These are phyloP conservation scores for Malurus melanocephalus DNA, from an alignment of 2,113 vertebrate genomes.

Conservation along the genomic window DNA sequence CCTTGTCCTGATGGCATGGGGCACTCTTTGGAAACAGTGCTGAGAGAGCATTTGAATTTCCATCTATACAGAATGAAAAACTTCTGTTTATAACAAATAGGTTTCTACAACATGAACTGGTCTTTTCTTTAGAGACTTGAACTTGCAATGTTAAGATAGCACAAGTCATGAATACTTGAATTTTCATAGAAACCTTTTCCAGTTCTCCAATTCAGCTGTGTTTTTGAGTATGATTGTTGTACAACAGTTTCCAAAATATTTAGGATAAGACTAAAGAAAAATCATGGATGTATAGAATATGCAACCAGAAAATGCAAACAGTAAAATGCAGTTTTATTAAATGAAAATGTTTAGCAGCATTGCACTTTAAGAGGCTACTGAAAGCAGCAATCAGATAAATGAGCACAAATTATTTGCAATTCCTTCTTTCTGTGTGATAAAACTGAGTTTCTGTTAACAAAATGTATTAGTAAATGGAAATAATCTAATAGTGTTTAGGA, in stretches of 20 bases:
- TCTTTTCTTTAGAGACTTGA: neutral
- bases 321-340: slow-evolving; percentile 35
- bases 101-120: neutral
- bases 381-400: slow-evolving; percentile 18
- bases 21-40: neutral
- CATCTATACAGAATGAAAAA: neutral
- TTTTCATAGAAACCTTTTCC: neutral
- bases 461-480: slow-evolving; percentile 39
- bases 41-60: neutral
- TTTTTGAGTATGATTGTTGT: neutral
- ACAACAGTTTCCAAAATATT: neutral
- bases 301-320: slow-evolving; percentile 44
- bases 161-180: neutral
- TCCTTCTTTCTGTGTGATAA: neutral
- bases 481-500: neutral
- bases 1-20: neutral
- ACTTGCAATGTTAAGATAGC: neutral
- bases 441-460: neutral
- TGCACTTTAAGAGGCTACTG: slow-evolving; percentile 1
- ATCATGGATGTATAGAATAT: slow-evolving; percentile 15
- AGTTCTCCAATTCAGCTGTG: neutral
- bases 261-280: neutral
- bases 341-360: slow-evolving; percentile 31
- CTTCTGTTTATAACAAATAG: neutral
- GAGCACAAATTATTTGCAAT: neutral